Evolutionary conservation across 2,113 vertebrate genomes (phyloP), one percentile per base, ranked within the genome.

Genomic region (Rhineura floridana): DNA sequence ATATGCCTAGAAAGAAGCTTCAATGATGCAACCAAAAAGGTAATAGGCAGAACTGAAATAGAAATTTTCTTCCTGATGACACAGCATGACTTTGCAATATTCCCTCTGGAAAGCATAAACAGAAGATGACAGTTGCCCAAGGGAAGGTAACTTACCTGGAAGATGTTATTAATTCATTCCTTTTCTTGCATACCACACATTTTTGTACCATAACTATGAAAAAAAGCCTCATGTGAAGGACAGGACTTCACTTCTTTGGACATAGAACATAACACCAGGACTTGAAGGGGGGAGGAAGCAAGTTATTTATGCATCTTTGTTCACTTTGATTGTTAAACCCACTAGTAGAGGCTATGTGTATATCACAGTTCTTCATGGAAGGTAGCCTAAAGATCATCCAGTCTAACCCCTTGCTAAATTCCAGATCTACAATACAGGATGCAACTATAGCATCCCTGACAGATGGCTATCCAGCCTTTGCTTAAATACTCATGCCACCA

Each of bases 161-260:
- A 88, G 33, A 87, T 11, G 25, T 76, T 75, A 87, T 82, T 83
- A 75, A 82, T 86, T 62, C 84, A 86, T 88, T 76, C 55, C 52
- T 87, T 48, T 83, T 83, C 42, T 88, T 88, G 44, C 80, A 83
- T 88, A 48, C 55, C 81, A 39, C n/a, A 75, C 44, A 62, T 87
- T 59, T 87, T 75, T 88, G 7, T 82, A 63, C 33, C 9, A 46
- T 13, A 73, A 73, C 73, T 25, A 65, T 30, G 10, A 6, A 62
- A 55, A 62, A 78, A 78, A 86, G 3, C 15, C 44, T 65, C 62
- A 39, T 52, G 44, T 83, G 79, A 13, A 81, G 52, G 42, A 48
- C 30, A 75, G 79, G 6, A 81, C 72, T 30, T 76, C 21, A 76
- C 72, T 77, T 76, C 15, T 82, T 50, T 42, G 19, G 44, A 50